Conservation (phyloP, 2,888 invertebrate species). For the Serripes groenlandicus region DNA sequence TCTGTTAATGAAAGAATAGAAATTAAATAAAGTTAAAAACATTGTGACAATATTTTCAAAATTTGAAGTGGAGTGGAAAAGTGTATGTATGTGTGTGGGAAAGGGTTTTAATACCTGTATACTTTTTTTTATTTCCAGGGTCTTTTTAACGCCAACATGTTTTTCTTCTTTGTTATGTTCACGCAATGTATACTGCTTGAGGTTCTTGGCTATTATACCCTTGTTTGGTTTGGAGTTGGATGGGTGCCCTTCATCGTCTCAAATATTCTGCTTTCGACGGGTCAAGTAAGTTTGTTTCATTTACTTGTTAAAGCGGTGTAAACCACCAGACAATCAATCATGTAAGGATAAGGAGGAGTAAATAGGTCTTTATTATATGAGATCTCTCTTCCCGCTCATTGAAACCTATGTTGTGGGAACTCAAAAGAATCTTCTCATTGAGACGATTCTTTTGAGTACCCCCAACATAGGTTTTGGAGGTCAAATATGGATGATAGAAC, state of each 20-base stretch:
- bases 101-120: background rate
- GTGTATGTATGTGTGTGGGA: background rate
- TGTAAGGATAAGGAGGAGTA: no score
- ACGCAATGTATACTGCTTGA: slow-evolving; percentile 83
- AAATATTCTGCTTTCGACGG: slow-evolving; percentile 75
- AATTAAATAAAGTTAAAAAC: no score
- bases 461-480: no score
- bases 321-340: no score
- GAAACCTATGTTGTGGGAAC: no score
- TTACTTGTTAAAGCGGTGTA: no score
- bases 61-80: background rate
- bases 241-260: slow-evolving; percentile 79
- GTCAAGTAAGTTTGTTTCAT: slow-evolving; percentile 83
- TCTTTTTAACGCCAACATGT: slow-evolving; percentile 78
- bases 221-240: slow-evolving; percentile 81
- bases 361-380: no score
- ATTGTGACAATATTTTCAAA: no score
- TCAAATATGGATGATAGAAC: no score
- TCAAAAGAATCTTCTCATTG: no score
- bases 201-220: slow-evolving; percentile 78
- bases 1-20: background rate
- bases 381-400: no score
- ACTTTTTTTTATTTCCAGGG: slow-evolving; percentile 26
- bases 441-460: no score
- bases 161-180: slow-evolving; percentile 80